Evolutionary conservation across 2,888 invertebrate genomes (phyloP), one percentile per base, ranked within the genome.

Genomic region (Scaptomyza polygonia): DNA sequence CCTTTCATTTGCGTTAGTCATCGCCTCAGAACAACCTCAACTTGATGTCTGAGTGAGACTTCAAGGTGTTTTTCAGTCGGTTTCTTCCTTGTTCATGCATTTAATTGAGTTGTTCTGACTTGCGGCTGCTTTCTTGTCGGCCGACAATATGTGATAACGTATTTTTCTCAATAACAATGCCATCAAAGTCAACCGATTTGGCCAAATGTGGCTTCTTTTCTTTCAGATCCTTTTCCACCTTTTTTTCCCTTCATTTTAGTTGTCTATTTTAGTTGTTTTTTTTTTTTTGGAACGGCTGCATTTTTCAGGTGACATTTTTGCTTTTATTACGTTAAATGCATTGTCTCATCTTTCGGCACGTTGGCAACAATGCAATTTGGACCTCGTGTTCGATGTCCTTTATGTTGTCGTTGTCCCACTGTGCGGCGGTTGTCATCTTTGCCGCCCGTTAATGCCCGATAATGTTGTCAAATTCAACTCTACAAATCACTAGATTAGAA

Each of bases 321-420:
- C 78, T 78, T 75, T 78, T 78, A 78, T 78, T 75, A 72, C 78
- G 72, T 52, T 79, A 68, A 69, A 70, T 68, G 72, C 78, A 80
- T 80, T 79, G 76, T 76, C 56, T 64, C 83, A 71, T 65, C 85
- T 82, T 85, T 82, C 82, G 79, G 85, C 85, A 83, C 85, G 85
- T 85, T 77, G 79, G 67, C 72, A 68, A 82, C 75, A 81, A 85
- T 85, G 45, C 16, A 34, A 34, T 32, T 12, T 39, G 39, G 49
- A 18, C 12, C 29, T 59, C 40, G 42, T 61, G 44, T 43, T 27
- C 32, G 34, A 61, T 45, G 40, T 66, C 48, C 63, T 61, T 62
- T 39, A 14, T 32, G 16, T 48, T 51, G 25, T 52, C 30, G 36
- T 21, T 11, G 40, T 74, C 70, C 75, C 70, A 74, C 75, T 74